Evolutionary conservation across 2,797 vertebrate genomes (phyloP).

Genomic region (Borostomias antarcticus): DNA sequence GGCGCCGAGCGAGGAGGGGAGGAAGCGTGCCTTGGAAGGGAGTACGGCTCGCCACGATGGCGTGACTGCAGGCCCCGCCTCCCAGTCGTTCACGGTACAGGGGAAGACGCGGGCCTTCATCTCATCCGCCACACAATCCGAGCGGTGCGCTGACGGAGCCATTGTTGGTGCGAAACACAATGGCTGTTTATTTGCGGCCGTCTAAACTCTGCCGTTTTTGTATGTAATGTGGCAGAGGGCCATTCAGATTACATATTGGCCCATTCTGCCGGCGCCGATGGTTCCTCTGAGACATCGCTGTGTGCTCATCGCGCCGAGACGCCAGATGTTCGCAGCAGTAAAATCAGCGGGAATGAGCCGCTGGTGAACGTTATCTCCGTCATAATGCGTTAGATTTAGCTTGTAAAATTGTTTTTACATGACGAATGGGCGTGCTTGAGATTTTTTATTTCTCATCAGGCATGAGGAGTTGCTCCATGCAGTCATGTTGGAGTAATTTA

Average conservation of each 20-base stretch:
- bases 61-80: too few relatives aligned
- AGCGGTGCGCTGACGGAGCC: slow-evolving; percentile 66
- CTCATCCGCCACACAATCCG: slow-evolving; percentile 47
- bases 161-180: slow-evolving; percentile 67
- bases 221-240: slow-evolving; percentile 65
- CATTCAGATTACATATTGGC: slow-evolving; percentile 67
- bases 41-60: too few relatives aligned
- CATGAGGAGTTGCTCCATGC: too few relatives aligned
- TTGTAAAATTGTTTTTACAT: slow-evolving; percentile 40
- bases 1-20: too few relatives aligned
- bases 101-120: not conserved
- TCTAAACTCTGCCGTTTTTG: slow-evolving; percentile 71
- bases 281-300: slow-evolving; percentile 64
- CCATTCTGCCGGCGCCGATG: slow-evolving; percentile 64
- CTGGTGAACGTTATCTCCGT: slow-evolving; percentile 47
- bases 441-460: not conserved
- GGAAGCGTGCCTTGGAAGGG: too few relatives aligned
- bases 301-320: slow-evolving; percentile 60
- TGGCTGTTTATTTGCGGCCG: slow-evolving; percentile 66
- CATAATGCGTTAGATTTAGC: slow-evolving; percentile 30
- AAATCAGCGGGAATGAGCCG: slow-evolving; percentile 55
- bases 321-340: slow-evolving; percentile 70
- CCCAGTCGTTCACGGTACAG: not conserved
- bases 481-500: not conserved
- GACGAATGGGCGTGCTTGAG: not conserved